Conservation (phyloP, 2,888 invertebrate species). For the Antheraea assamensis region DNA sequence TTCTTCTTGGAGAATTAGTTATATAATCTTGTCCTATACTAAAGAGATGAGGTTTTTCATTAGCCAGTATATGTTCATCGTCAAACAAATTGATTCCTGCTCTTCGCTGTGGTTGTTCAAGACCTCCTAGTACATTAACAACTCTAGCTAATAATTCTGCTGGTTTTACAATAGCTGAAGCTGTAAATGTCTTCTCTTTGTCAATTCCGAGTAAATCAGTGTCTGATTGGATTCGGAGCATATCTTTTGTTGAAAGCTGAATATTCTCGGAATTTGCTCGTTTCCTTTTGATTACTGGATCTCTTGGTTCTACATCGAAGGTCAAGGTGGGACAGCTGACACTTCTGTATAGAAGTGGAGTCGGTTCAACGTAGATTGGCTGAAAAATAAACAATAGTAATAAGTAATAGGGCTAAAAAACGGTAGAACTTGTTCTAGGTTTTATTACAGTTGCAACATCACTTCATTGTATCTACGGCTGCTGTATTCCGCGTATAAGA, state of each 20-base stretch:
- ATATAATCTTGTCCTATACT: slow-evolving; percentile 75
- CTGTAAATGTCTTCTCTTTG: slow-evolving; percentile 88
- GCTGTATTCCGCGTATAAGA: background rate
- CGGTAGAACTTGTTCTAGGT: background rate
- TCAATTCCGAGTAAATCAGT: slow-evolving; percentile 90
- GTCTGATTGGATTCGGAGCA: slow-evolving; percentile 88
- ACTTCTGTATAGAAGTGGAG: slow-evolving; percentile 78
- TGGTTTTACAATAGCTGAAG: slow-evolving; percentile 87
- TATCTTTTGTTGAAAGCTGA: slow-evolving; percentile 68
- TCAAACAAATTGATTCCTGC: slow-evolving; percentile 86
- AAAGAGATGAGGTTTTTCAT: slow-evolving; percentile 84
- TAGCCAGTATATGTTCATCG: slow-evolving; percentile 88
- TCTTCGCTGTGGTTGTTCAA: slow-evolving; percentile 73
- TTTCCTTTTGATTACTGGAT: slow-evolving; percentile 74
- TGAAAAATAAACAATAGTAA: slow-evolving; percentile 55
- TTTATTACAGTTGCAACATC: background rate
- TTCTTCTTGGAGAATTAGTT: slow-evolving; percentile 67
- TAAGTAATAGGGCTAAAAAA: background rate
- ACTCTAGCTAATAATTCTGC: slow-evolving; percentile 89
- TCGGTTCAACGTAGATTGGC: slow-evolving; percentile 89
- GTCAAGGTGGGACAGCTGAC: slow-evolving; percentile 89
- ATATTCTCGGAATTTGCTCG: slow-evolving; percentile 86
- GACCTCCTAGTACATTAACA: slow-evolving; percentile 88
- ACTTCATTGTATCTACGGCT: background rate
- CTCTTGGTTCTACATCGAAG: slow-evolving; percentile 80